These are phyloP conservation scores for Metridium senile DNA, from an alignment of 92 coral and sea anemone genomes.

Conservation along the genomic window DNA sequence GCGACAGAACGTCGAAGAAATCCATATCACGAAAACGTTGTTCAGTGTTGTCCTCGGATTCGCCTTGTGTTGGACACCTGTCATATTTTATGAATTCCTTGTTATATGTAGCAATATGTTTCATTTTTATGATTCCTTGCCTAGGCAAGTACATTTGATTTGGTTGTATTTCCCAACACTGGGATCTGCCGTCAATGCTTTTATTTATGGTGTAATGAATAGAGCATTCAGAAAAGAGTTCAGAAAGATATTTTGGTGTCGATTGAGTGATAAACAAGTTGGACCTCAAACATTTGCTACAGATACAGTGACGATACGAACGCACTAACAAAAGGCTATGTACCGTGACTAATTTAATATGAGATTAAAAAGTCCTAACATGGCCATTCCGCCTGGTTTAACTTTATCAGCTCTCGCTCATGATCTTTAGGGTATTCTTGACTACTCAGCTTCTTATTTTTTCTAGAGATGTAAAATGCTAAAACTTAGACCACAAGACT, in stretches of 20 bases:
- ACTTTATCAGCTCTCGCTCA: no score
- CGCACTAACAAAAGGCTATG: no score
- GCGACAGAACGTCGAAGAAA: slow-evolving; percentile 20
- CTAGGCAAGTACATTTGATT: slow-evolving; percentile 32
- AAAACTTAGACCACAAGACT: no score
- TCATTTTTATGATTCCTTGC: slow-evolving; percentile 11
- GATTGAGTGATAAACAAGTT: not conserved
- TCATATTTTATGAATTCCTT: slow-evolving; percentile 32
- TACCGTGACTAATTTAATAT: no score
- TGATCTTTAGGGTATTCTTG: no score
- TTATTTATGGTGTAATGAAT: slow-evolving; percentile 52
- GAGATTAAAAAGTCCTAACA: no score
- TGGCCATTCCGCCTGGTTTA: no score
- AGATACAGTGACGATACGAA: not conserved
- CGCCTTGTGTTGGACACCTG: slow-evolving; percentile 43
- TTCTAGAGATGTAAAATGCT: no score
- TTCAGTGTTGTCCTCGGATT: slow-evolving; percentile 40
- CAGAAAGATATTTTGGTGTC: slow-evolving; percentile 11
- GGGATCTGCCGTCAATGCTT: slow-evolving; percentile 41
- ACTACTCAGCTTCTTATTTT: no score
- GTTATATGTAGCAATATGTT: slow-evolving; percentile 33
- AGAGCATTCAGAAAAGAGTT: slow-evolving; percentile 31
- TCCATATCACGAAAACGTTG: slow-evolving; percentile 34
- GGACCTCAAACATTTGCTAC: not conserved
- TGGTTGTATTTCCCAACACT: slow-evolving; percentile 48